Base-by-base conservation (phyloP, 1,140 invertebrate genomes). In the Drosophila erecta region DNA sequence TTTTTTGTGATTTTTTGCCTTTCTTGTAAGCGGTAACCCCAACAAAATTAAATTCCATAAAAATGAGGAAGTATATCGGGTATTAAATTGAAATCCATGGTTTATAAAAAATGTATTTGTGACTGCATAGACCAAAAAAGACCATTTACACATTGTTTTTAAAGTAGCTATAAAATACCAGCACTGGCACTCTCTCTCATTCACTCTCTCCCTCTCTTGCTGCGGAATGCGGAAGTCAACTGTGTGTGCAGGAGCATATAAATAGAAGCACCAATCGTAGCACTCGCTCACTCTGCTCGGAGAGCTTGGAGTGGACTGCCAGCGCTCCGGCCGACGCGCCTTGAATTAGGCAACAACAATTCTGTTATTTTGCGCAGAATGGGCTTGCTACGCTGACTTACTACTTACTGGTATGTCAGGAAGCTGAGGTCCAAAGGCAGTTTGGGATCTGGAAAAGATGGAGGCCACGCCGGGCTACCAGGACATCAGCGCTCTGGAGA, bases 401-500 rank as follows among this genome's bases (percentile, higher is more conserved):
- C 3, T 11, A 10, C 22, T 24, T 6, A n/a, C 62, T 73, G 77
- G 35, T 44, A 53, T 49, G 30, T 20, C 33, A 71, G 54, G 46
- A 53, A 27, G 37, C 33, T 17, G 40, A 37, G 38, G 24, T 30
- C 20, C 10, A 58, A 12, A 22, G 24, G 44, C 15, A 46, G 40
- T 33, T 10, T 4, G 37, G 58, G 43, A 44, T 14, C 22, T 8
- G 38, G 58, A 33, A 41, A 62, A 74, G 33, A 86, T 80, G 74
- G 78, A 70, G 41, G 67, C 74, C 51, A 77, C 85, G 53, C 47
- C 79, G 15, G 85, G 69, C 35, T 91, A 91, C 71, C 90, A 91
- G 70, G 77, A 91, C 73, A 85, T 91, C 15, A 87, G 64, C 49
- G 90, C 90, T 4, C 69, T 91, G 77, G 90, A 91, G 81, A 91